Evolutionary conservation across 2,113 vertebrate species (phyloP), one percentile per base, ranked within the genome.

Genomic region (Cochlearius cochlearius): DNA sequence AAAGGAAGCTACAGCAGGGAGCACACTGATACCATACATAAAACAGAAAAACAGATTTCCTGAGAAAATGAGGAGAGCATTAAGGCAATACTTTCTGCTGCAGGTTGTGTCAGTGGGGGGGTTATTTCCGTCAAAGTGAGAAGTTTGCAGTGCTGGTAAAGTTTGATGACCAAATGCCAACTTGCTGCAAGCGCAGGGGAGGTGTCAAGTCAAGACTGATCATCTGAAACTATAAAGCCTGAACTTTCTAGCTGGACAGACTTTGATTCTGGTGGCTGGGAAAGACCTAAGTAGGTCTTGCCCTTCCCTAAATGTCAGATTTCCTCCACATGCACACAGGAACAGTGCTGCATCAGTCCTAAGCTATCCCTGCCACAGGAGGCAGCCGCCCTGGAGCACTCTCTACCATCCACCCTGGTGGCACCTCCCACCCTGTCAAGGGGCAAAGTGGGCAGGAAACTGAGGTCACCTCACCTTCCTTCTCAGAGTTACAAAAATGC

Each of bases 161-260:
- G 15, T 17, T 38, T 75, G 41, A 41, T 5, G 5, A 49, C 21
- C 10, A 55, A 80, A 74, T 7, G 11, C 7, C 19, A 86, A 29
- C 15, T 32, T 60, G 43, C 11, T 83, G 12, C 47, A 75, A 74
- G 34, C 0, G 0, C 2, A 1, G 10, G 7, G 12, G 2, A 80
- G 9, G 6, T 45, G 83, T 17, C 30, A 62, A 38, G 17, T 49
- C 27, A 84, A n/a, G 32, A 45, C 19, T 60, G n/a, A 55, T 30
- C 16, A 81, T 71, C 60, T 34, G 53, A 47, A 74, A 64, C 6
- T 38, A 26, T 32, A 22, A 74, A 45, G 22, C 26, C 11, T 0
- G 2, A 16, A 8, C 2, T 43, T 38, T 43, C 21, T 12, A 64
- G 3, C 11, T 39, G 30, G 9, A 8, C 36, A 77, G n/a, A 66